These are phyloP conservation scores for Phengaris arion DNA, from an alignment of 2,888 invertebrate species.

Conservation along the genomic window DNA sequence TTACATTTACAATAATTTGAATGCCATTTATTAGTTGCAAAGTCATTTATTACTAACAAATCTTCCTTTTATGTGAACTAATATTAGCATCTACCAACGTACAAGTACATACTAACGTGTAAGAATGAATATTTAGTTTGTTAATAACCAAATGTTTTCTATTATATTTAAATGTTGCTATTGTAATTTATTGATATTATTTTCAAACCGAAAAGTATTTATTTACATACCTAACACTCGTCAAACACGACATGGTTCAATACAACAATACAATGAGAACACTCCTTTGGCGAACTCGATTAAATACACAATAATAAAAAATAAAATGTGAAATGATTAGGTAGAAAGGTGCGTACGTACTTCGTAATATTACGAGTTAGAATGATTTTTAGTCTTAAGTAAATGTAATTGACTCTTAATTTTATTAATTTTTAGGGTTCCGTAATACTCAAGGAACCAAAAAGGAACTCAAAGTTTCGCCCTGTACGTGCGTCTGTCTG, in stretches of 20 bases:
- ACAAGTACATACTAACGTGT: background rate
- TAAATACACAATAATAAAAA: slow-evolving; percentile 1
- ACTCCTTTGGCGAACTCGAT: background rate
- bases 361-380: background rate
- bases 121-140: background rate
- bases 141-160: too few species aligned
- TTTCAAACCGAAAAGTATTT: too few species aligned
- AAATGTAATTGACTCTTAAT: too few species aligned
- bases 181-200: too few species aligned
- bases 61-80: background rate
- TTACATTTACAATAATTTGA: background rate
- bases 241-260: background rate
- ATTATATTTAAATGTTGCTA: too few species aligned
- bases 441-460: too few species aligned
- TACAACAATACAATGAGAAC: background rate
- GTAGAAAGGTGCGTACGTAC: background rate
- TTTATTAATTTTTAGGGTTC: too few species aligned
- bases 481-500: too few species aligned
- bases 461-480: too few species aligned
- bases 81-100: background rate
- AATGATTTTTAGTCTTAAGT: background rate
- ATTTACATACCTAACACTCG: background rate
- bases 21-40: background rate
- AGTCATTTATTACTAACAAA: background rate
- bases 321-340: background rate